Evolutionary conservation across 2,888 invertebrate species (phyloP), one percentile per base, ranked within the genome.

Genomic region (Melolontha melolontha): DNA sequence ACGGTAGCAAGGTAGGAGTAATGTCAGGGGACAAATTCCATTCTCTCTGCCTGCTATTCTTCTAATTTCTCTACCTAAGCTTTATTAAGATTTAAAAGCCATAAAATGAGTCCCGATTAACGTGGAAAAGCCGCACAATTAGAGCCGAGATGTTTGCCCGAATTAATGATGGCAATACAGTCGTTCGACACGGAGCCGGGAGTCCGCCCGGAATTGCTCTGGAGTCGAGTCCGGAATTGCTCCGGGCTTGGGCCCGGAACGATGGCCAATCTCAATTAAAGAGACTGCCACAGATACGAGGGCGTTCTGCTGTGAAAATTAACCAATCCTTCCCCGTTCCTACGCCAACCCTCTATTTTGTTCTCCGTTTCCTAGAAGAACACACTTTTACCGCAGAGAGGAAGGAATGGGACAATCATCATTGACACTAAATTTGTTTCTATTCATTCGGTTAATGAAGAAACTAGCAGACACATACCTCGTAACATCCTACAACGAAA

Each of bases 31-130:
- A 47, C 44, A 16, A 47, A 14, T 12, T 8, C 16, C 12, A 47
- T 8, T 17, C 44, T 17, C 12, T 16, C 14, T 4, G 44, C 44
- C 8, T 14, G 44, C 14, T 16, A 52, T 52, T 52, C 51, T 52
- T 52, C 27, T 12, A 52, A 52, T 52, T 52, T 52, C 51, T 16
- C 51, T 29, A 52, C 29, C 51, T 52, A 29, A 52, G 51, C 51
- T 52, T 52, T 52, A 52, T 52, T 52, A 52, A 52, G 51, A 52
- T 52, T 52, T 52, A 52, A 52, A 52, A 52, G 34, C 51, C 51
- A 52, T 52, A 52, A 52, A 52, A 52, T 34, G 51, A 29, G 34
- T 34, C 51, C 34, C 51, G 51, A 52, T 52, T 52, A 52, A 52
- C 51, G 51, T 34, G 10, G 51, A 29, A 52, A 52, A 52, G 51